A percentile compares a stretch with the other conserved stretches of the same genome.
Conservation (phyloP, 1,140 invertebrate species). For the Calephelis virginiensis region DNA sequence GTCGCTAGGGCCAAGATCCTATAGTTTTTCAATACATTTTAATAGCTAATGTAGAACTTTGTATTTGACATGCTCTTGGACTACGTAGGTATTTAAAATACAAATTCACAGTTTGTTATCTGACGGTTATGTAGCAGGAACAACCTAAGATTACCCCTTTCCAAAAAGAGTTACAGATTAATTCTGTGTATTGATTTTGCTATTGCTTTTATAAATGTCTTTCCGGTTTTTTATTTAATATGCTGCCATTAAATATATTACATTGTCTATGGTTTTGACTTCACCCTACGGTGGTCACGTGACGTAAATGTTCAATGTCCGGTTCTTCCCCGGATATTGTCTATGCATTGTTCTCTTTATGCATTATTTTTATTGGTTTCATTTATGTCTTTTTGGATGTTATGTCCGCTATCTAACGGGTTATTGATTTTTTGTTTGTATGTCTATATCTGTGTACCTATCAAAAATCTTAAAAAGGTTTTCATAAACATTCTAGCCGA, state of each 20-base stretch:
- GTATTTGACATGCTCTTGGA: too few relatives aligned
- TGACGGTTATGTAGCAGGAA: too few relatives aligned
- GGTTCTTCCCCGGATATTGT: constrained; percentile 12
- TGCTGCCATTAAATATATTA: constrained; percentile 3
- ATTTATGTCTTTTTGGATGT: background rate
- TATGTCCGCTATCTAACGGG: background rate
- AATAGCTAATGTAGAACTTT: too few relatives aligned
- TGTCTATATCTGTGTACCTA: too few relatives aligned
- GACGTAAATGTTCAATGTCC: constrained; percentile 12
- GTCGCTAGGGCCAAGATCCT: too few relatives aligned
- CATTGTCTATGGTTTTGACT: constrained; percentile 6
- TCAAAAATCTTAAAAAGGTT: too few relatives aligned
- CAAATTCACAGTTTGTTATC: too few relatives aligned
- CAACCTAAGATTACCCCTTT: background rate
- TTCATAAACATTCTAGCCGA: too few relatives aligned
- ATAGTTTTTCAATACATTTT: too few relatives aligned
- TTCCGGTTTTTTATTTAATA: background rate
- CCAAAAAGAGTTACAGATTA: background rate
- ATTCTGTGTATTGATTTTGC: background rate
- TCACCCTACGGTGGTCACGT: constrained; percentile 10
- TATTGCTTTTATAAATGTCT: background rate
- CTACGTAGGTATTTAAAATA: too few relatives aligned
- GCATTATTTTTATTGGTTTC: constrained; percentile 7
- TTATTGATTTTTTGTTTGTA: too few relatives aligned
- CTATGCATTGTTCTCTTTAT: constrained; percentile 8